Evolutionary conservation across 2,888 invertebrate species (phyloP), one percentile per base, ranked within the genome.

Genomic region (Rotaria macrura): DNA sequence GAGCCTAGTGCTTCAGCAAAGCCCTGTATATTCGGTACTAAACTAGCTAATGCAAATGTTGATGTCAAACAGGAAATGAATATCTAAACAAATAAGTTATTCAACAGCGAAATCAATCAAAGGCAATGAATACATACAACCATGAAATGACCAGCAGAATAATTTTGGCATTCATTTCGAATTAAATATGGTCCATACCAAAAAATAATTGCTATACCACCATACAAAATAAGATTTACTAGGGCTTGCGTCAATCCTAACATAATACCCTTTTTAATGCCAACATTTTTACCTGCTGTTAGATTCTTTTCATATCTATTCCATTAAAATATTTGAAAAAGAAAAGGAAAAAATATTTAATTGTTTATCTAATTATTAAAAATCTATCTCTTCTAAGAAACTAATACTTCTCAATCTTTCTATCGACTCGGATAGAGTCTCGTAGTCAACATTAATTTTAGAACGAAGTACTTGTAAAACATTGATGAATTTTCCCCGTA

Each of bases 11-110:
- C 90, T 10, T 88, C 88, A 5, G 89, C 88, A 43, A 90, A 87
- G 49, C 88, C 88, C 85, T 89, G 88, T 0, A 90, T 40, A 85
- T 88, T 89, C 1, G 91, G 91, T 6, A 89, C 88, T 12, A 90
- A 89, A 87, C 89, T 89, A n/a, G 90, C 90, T 38, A 91, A 87
- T 20, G 90, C 89, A 86, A 91, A 90, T 0, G 90, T 90, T 47
- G 89, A 90, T 87, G 90, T 90, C 43, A 79, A 79, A 79, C 79
- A 79, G 14, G 43, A 79, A 79, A 79, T 79, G n/a, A 79, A 79
- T 40, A 79, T 79, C 79, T 79, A 43, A 79, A 43, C 2, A 9
- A 40, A 43, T 14, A 79, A n/a, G n/a, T n/a, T 43, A 5, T 23
- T 3, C 7, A 65, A 65, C 9, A 14, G 47, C 47, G 47, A 47